Percentiles rank a stretch among this genome's conserved stretches.
Conservation (phyloP, 2,888 invertebrate genomes). For the Zootermopsis nevadensis region DNA sequence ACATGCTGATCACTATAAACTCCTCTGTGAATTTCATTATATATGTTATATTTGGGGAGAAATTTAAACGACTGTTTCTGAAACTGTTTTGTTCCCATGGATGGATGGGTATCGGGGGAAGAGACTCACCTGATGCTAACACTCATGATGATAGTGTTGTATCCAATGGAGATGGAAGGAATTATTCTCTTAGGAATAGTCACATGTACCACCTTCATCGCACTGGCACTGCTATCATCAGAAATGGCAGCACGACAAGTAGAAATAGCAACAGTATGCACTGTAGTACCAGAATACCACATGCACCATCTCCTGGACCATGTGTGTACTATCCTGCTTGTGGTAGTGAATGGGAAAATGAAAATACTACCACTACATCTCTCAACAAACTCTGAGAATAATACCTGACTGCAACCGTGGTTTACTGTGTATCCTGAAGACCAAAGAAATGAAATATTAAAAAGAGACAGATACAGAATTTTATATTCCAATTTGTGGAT, state of each 20-base stretch:
- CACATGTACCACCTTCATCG: slow-evolving; percentile 63
- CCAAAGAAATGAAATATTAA: no score
- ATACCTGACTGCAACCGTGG: no score
- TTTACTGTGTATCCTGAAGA: no score
- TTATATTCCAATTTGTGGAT: no score
- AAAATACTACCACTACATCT: slow-evolving; percentile 40
- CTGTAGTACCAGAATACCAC: slow-evolving; percentile 56
- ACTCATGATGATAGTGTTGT: slow-evolving; percentile 87
- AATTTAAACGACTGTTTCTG: slow-evolving; percentile 90
- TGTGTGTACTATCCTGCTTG: slow-evolving; percentile 68
- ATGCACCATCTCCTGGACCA: slow-evolving; percentile 64
- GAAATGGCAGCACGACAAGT: slow-evolving; percentile 58
- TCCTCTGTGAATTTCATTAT: slow-evolving; percentile 98
- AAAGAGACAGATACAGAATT: no score
- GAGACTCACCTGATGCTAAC: slow-evolving; percentile 76
- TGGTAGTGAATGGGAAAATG: slow-evolving; percentile 53
- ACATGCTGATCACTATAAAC: slow-evolving; percentile 95
- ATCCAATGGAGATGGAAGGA: slow-evolving; percentile 79
- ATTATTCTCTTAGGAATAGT: slow-evolving; percentile 70
- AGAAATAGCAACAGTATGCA: slow-evolving; percentile 56
- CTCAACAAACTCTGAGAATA: slow-evolving; percentile 29
- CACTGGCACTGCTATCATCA: slow-evolving; percentile 55
- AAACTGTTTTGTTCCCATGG: slow-evolving; percentile 79
- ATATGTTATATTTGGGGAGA: slow-evolving; percentile 97
- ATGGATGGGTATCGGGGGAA: slow-evolving; percentile 62